These are phyloP conservation scores for Atractosteus spatula DNA, from an alignment of 2,113 vertebrate genomes.

Conservation along the genomic window DNA sequence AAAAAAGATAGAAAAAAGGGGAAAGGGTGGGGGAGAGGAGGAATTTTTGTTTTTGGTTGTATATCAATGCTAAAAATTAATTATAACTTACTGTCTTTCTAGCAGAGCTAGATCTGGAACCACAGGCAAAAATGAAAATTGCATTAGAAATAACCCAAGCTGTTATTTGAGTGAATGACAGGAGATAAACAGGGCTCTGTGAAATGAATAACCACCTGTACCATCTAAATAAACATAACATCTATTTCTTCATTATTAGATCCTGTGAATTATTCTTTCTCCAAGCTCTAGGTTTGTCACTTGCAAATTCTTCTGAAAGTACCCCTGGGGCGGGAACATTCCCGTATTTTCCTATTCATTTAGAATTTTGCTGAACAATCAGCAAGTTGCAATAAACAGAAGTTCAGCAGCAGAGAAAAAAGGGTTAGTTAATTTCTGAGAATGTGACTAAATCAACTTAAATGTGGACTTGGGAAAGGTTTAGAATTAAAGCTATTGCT, in stretches of 20 bases:
- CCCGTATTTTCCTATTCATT: slow-evolving; percentile 14
- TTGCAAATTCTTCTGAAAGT: slow-evolving; percentile 3
- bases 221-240: slow-evolving; percentile 3
- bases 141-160: background rate
- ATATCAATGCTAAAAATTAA: slow-evolving; percentile 24
- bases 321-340: background rate
- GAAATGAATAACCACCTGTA: slow-evolving; percentile 12
- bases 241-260: slow-evolving; percentile 36
- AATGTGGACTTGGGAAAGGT: background rate
- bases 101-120: background rate
- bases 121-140: background rate
- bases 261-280: slow-evolving; percentile 32
- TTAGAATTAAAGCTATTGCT: slow-evolving; percentile 3
- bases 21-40: slow-evolving; percentile 9
- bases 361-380: slow-evolving; percentile 27
- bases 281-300: slow-evolving; percentile 7
- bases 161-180: background rate
- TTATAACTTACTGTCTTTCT: slow-evolving; percentile 16
- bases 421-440: slow-evolving; percentile 25
- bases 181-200: slow-evolving; percentile 3
- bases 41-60: slow-evolving; percentile 18
- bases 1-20: slow-evolving; percentile 13
- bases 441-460: slow-evolving; percentile 30
- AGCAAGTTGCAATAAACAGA: slow-evolving; percentile 32
- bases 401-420: slow-evolving; percentile 1